phyloP scores from a whole-genome alignment of 2,113 vertebrate genomes.

The Aegithalos caudatus region DNA sequence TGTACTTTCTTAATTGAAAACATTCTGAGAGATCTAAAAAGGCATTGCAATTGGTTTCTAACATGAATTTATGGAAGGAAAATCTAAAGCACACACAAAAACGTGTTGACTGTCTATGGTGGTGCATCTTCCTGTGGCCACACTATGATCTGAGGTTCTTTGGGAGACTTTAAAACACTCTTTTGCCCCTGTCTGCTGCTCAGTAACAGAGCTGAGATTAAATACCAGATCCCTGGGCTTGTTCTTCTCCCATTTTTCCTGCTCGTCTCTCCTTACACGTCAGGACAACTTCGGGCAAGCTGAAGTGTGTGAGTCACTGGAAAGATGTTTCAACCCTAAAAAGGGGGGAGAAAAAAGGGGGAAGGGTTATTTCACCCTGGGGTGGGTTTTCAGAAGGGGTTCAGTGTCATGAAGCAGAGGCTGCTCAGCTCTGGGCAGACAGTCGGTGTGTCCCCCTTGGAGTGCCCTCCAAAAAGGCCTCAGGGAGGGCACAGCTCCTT shows the following conservation, averaged over 20 bases:
- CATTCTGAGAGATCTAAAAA: background rate
- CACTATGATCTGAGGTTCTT: background rate
- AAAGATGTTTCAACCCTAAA: background rate
- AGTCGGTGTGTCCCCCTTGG: accelerated
- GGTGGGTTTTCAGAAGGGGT: background rate
- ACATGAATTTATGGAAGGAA: background rate
- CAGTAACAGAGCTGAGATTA: background rate
- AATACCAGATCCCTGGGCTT: background rate
- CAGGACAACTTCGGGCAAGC: background rate
- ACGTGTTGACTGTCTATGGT: too few species aligned
- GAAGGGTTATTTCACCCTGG: background rate
- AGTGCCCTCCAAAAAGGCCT: accelerated
- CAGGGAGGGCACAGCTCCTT: background rate
- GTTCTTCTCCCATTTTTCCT: background rate
- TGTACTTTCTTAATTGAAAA: background rate
- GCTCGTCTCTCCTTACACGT: background rate
- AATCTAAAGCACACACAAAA: background rate
- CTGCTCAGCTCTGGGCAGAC: background rate
- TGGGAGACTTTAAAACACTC: background rate
- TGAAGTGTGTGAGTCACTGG: background rate
- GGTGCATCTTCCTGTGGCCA: background rate
- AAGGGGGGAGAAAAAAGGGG: accelerated
- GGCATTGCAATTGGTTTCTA: accelerated
- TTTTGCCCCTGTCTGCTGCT: background rate
- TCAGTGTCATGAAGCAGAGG: too few species aligned